These are phyloP conservation scores for Elaphurus davidianus DNA, from an alignment of 2,113 vertebrate genomes.

Conservation along the genomic window DNA sequence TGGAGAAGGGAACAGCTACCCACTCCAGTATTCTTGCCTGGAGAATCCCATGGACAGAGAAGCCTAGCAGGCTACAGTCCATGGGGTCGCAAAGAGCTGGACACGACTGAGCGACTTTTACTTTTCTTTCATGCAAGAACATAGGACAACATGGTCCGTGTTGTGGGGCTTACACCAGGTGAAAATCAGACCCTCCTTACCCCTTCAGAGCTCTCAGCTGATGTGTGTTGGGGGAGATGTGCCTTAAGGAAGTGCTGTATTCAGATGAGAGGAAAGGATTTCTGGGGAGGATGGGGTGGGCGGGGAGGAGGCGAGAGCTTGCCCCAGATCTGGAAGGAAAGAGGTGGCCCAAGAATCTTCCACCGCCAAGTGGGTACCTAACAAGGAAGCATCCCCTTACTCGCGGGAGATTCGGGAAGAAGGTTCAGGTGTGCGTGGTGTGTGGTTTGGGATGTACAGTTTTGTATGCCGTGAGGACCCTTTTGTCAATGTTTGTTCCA, in stretches of 20 bases:
- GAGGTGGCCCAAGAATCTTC: not conserved
- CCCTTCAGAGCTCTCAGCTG: not conserved
- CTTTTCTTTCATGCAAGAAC: not conserved
- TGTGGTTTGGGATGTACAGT: not conserved
- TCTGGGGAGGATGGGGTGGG: not conserved
- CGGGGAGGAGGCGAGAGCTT: not conserved
- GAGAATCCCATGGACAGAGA: not conserved
- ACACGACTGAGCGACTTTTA: not conserved
- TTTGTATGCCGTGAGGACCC: rapidly evolving
- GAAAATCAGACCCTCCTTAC: not conserved
- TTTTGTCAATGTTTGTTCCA: not conserved
- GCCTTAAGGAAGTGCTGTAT: not conserved
- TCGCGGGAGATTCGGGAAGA: too few relatives aligned
- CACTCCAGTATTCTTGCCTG: not conserved
- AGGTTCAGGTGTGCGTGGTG: rapidly evolving
- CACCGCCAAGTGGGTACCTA: not conserved
- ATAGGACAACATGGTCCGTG: not conserved
- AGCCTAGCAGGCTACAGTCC: not conserved
- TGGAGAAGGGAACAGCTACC: not conserved
- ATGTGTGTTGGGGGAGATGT: not conserved
- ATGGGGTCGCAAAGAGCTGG: not conserved
- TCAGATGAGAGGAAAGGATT: not conserved
- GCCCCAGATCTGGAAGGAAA: not conserved
- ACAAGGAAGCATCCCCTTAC: not conserved
- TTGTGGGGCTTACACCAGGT: not conserved